Percentiles rank a stretch among this genome's conserved stretches.
phyloP scores from a whole-genome alignment of 2,888 invertebrate genomes.

The Pristionchus entomophagus region DNA sequence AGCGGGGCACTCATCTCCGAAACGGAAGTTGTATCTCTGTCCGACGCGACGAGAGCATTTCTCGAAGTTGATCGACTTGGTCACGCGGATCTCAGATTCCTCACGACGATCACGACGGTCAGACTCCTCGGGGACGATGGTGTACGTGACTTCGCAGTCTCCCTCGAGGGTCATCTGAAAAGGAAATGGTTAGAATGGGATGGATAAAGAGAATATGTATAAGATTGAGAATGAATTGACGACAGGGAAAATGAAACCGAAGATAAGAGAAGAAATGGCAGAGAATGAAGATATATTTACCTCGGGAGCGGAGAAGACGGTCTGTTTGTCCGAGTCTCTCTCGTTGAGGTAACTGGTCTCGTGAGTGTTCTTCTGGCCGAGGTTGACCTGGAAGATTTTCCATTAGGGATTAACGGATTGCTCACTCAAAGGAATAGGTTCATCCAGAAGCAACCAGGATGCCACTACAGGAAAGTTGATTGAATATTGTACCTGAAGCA shows the following conservation, averaged over 20 bases:
- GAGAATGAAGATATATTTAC: constrained; percentile 62
- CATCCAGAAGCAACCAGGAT: background rate
- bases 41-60: constrained; percentile 75
- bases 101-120: no score
- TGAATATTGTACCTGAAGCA: constrained; percentile 69
- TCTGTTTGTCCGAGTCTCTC: constrained; percentile 42
- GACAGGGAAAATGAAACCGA: no score
- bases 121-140: constrained; percentile 47
- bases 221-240: no score
- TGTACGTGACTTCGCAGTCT: constrained; percentile 66
- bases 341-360: background rate
- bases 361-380: background rate
- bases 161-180: constrained; percentile 68
- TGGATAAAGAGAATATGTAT: no score
- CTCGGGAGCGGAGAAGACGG: constrained; percentile 54
- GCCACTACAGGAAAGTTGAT: background rate
- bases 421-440: no score
- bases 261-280: no score
- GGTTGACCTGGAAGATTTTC: no score
- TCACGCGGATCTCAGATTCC: constrained; percentile 50
- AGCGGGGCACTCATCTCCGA: background rate
- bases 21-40: background rate
- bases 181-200: background rate
- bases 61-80: constrained; percentile 76
- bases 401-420: no score